Evolutionary conservation across 2,113 vertebrate species (phyloP).

Genomic region (Vanacampus margaritifer): DNA sequence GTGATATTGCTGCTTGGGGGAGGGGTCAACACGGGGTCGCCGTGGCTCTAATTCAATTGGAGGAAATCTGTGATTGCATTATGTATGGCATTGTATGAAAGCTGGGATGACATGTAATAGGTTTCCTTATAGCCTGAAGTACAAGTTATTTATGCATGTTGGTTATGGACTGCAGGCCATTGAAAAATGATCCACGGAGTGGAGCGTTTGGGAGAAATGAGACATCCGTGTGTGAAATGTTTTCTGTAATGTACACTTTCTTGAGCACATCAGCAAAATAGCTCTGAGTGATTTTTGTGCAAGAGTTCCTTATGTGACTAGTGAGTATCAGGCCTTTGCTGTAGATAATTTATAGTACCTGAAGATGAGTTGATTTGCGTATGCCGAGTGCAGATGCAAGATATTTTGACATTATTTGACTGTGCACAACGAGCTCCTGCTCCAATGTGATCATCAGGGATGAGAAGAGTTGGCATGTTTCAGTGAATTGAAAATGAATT

Average conservation of each 20-base stretch:
- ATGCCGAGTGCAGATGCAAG: neutral
- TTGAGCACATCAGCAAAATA: neutral
- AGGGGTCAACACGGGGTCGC: conserved; percentile 38
- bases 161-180: conserved; percentile 8
- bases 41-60: conserved; percentile 27
- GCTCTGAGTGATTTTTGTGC: no score
- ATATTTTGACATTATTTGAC: neutral
- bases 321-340: no score
- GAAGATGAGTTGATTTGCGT: no score
- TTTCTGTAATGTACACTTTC: conserved; percentile 7
- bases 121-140: conserved; percentile 17
- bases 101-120: conserved; percentile 25
- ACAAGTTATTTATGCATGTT: conserved; percentile 22
- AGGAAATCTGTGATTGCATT: conserved; percentile 37
- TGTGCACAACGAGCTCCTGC: neutral
- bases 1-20: conserved; percentile 28
- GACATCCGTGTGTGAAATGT: neutral
- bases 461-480: no score
- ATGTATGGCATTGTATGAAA: conserved; percentile 9
- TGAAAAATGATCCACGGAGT: conserved; percentile 17
- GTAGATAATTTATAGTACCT: no score
- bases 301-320: no score
- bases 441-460: no score
- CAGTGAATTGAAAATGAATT: no score
- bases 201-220: neutral